Evolutionary conservation across 2,113 vertebrate species (phyloP).

Genomic region (Hassar affinis): DNA sequence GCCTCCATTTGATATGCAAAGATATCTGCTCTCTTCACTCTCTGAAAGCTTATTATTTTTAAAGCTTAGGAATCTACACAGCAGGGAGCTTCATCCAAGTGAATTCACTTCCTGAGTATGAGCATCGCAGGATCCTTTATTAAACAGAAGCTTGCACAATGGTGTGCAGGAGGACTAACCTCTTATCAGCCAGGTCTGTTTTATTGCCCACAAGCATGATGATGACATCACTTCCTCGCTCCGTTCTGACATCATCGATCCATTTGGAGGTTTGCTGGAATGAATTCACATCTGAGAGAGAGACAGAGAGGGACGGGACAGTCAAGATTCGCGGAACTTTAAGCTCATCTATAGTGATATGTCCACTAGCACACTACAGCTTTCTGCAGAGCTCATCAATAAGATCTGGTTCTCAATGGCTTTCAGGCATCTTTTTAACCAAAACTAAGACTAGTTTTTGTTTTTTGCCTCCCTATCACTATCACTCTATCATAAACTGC

Average conservation of each 20-base stretch:
- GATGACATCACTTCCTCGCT: conserved; percentile 91
- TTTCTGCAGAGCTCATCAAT: not conserved
- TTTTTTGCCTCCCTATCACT: not conserved
- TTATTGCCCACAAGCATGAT: conserved; percentile 94
- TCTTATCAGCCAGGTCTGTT: conserved; percentile 89
- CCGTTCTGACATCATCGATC: conserved; percentile 91
- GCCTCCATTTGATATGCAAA: not conserved
- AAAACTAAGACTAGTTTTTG: not conserved
- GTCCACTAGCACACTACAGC: not conserved
- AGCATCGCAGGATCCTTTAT: not conserved
- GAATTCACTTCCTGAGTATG: not conserved
- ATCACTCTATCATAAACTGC: not conserved
- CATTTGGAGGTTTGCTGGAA: conserved; percentile 94
- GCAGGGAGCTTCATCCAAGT: not conserved
- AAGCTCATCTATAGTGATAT: not conserved
- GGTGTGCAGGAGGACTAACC: conserved; percentile 64
- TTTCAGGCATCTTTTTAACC: not conserved
- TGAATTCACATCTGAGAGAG: conserved; percentile 82
- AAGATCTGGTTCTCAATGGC: not conserved
- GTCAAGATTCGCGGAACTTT: not conserved
- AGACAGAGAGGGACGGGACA: not conserved
- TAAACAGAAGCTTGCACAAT: conserved; percentile 10
- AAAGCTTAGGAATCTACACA: conserved; percentile 1
- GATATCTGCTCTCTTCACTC: not conserved
- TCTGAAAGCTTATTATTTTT: not conserved